These are phyloP conservation scores for Nipponia nippon DNA, from an alignment of 2,113 vertebrate genomes.

Conservation along the genomic window DNA sequence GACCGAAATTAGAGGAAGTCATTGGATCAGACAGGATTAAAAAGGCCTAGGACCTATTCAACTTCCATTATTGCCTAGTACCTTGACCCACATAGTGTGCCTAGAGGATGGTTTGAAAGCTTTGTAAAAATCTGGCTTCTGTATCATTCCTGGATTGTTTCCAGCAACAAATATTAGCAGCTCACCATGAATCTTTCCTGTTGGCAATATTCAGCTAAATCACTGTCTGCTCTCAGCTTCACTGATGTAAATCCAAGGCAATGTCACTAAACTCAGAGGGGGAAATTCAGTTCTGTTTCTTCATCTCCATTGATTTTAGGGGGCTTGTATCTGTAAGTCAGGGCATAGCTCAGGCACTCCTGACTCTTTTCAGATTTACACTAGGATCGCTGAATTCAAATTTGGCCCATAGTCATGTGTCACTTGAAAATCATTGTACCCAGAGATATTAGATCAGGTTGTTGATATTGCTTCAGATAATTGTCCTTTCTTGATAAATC, in stretches of 20 bases:
- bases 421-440: not conserved
- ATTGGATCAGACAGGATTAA: conserved; percentile 18
- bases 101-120: not conserved
- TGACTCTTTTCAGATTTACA: not conserved
- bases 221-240: not conserved
- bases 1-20: not conserved
- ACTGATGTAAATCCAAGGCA: not conserved
- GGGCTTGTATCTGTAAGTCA: not conserved
- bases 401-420: not conserved
- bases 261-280: not conserved
- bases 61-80: not conserved
- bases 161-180: not conserved
- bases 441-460: not conserved
- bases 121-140: conserved; percentile 2
- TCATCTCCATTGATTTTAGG: not conserved
- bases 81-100: not conserved
- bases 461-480: not conserved
- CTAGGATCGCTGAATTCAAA: not conserved
- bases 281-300: not conserved
- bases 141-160: not conserved
- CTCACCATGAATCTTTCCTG: not conserved
- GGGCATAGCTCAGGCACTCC: not conserved
- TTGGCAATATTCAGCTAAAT: not conserved
- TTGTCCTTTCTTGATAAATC: not conserved
- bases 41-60: not conserved